phyloP scores from a whole-genome alignment of 64 coral and sea anemone species.

The Montipora cactus region DNA sequence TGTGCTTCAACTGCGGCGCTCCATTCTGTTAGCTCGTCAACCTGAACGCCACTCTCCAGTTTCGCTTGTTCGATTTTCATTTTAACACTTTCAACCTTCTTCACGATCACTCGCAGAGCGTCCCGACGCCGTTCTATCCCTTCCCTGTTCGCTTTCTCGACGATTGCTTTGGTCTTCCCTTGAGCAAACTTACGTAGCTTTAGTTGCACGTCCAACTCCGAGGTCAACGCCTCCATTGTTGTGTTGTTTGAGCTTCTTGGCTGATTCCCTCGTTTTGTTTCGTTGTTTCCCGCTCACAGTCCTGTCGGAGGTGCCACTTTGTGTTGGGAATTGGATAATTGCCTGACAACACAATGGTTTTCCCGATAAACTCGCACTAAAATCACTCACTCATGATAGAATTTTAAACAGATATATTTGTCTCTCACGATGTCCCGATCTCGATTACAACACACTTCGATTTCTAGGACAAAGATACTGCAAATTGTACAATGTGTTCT shows the following conservation, averaged over 20 bases:
- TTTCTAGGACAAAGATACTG: too few species aligned
- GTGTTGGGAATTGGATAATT: not conserved
- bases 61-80: constrained; percentile 31
- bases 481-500: too few species aligned
- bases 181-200: too few species aligned
- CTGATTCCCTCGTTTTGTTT: too few species aligned
- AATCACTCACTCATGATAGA: not conserved
- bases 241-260: too few species aligned
- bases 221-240: too few species aligned
- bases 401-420: too few species aligned
- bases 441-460: too few species aligned
- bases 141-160: constrained; percentile 24
- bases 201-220: too few species aligned
- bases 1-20: constrained; percentile 34
- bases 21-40: constrained; percentile 19
- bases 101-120: not conserved
- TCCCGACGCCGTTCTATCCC: not conserved
- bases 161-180: not conserved
- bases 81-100: not conserved
- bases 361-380: not conserved
- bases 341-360: not conserved
- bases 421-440: too few species aligned
- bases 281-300: not conserved
- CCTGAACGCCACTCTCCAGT: not conserved
- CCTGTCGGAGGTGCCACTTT: constrained; percentile 40